These are phyloP conservation scores for Verasper variegatus DNA, from an alignment of 2,113 vertebrate species.

Conservation along the genomic window DNA sequence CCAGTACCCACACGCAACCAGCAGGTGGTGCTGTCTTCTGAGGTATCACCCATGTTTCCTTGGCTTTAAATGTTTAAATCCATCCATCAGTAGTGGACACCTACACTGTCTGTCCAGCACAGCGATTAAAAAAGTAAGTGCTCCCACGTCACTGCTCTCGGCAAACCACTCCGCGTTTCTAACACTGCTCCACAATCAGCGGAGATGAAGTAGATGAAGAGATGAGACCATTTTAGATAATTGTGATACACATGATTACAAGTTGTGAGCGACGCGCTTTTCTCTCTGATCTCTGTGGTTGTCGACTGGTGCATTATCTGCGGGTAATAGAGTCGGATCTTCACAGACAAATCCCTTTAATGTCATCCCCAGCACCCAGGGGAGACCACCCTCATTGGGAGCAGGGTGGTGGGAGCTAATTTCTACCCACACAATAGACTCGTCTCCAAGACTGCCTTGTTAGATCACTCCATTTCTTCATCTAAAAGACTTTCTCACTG, in stretches of 20 bases:
- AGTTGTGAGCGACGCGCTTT: slow-evolving; percentile 59
- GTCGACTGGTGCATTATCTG: slow-evolving; percentile 75
- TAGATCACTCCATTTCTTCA: slow-evolving; percentile 62
- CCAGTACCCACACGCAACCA: slow-evolving; percentile 58
- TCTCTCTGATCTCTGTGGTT: slow-evolving; percentile 69
- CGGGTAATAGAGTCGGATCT: slow-evolving; percentile 75
- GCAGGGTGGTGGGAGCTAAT: slow-evolving; percentile 77
- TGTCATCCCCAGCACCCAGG: slow-evolving; percentile 73
- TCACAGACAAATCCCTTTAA: slow-evolving; percentile 78
- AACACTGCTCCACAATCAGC: slow-evolving; percentile 17
- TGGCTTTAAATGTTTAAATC: slow-evolving; percentile 31
- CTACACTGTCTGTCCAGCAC: slow-evolving; percentile 15
- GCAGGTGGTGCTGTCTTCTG: slow-evolving; percentile 83
- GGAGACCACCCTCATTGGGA: slow-evolving; percentile 81
- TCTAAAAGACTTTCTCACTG: slow-evolving; percentile 16
- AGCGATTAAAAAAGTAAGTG: not conserved
- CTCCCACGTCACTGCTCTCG: not conserved
- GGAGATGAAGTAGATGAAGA: slow-evolving; percentile 47
- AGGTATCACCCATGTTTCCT: slow-evolving; percentile 51
- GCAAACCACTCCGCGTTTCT: not conserved
- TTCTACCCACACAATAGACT: slow-evolving; percentile 80
- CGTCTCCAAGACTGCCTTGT: slow-evolving; percentile 62
- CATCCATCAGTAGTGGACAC: slow-evolving; percentile 6
- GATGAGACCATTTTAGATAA: slow-evolving; percentile 60
- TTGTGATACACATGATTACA: slow-evolving; percentile 69